phyloP scores from a whole-genome alignment of 2,888 invertebrate genomes.

The Philereme vetulata region DNA sequence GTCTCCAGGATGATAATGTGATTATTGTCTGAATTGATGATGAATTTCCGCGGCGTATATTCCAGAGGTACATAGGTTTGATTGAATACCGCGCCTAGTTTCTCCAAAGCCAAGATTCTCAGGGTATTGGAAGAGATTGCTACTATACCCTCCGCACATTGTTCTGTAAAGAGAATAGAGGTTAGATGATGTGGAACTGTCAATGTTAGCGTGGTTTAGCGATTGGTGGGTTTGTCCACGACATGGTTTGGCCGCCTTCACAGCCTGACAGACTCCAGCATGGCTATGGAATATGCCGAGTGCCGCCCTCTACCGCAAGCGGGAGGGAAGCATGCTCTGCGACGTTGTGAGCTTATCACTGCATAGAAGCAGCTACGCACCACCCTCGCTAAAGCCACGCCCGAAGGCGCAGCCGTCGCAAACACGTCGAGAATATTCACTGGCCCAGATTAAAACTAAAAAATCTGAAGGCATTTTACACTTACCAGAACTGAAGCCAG shows the following conservation, averaged over 20 bases:
- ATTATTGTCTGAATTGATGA: slow-evolving; percentile 95
- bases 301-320: slow-evolving; percentile 76
- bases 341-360: slow-evolving; percentile 85
- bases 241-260: slow-evolving; percentile 89
- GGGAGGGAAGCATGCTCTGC: slow-evolving; percentile 83
- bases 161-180: slow-evolving; percentile 84
- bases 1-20: slow-evolving; percentile 97
- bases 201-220: neutral
- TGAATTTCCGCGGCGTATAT: slow-evolving; percentile 97
- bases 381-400: slow-evolving; percentile 59
- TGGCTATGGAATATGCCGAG: slow-evolving; percentile 90
- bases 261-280: slow-evolving; percentile 86
- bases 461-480: neutral
- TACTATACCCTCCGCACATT: slow-evolving; percentile 99
- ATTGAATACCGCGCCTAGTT: slow-evolving; percentile 99
- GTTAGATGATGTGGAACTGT: neutral
- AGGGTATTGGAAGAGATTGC: slow-evolving; percentile 99
- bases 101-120: slow-evolving; percentile 98
- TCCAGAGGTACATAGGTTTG: slow-evolving; percentile 96
- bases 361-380: slow-evolving; percentile 79
- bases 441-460: neutral
- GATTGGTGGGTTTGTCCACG: slow-evolving; percentile 78
- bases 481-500: slow-evolving; percentile 93
- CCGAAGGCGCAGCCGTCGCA: slow-evolving; percentile 58
- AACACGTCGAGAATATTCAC: slow-evolving; percentile 62